A percentile compares a stretch with the other conserved stretches of the same genome.
Conservation (phyloP, 2,797 vertebrate species). For the Schizopygopsis pylzovi region DNA sequence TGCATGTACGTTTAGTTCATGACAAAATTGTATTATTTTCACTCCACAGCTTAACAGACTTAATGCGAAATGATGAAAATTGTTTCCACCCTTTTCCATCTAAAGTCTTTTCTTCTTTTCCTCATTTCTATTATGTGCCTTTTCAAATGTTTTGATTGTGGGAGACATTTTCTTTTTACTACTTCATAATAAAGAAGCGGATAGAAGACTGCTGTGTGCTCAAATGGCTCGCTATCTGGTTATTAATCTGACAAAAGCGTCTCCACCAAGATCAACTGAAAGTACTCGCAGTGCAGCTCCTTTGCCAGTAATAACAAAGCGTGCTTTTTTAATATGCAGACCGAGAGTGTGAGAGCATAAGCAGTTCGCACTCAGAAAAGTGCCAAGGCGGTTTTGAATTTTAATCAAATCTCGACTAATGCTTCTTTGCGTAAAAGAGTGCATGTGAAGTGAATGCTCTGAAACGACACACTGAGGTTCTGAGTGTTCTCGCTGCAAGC, state of each 20-base stretch:
- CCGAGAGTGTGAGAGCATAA: slow-evolving; percentile 29
- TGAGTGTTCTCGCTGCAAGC: slow-evolving; percentile 9
- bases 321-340: slow-evolving; percentile 41
- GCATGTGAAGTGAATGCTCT: slow-evolving; percentile 32
- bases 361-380: slow-evolving; percentile 43
- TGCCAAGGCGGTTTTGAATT: slow-evolving; percentile 44
- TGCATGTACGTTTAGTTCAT: slow-evolving; percentile 6
- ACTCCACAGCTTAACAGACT: slow-evolving; percentile 39
- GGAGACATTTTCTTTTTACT: slow-evolving; percentile 41
- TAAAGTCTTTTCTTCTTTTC: slow-evolving; percentile 33
- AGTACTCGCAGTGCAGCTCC: slow-evolving; percentile 31
- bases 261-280: slow-evolving; percentile 42
- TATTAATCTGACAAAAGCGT: slow-evolving; percentile 50
- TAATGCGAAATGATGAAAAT: slow-evolving; percentile 19
- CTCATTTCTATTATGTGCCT: slow-evolving; percentile 27
- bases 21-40: slow-evolving; percentile 9
- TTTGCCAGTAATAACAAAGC: slow-evolving; percentile 45
- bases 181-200: slow-evolving; percentile 28
- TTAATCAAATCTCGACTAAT: slow-evolving; percentile 45
- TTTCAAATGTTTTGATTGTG: slow-evolving; percentile 43
- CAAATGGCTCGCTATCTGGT: slow-evolving; percentile 46
- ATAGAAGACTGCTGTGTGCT: slow-evolving; percentile 37
- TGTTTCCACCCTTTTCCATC: slow-evolving; percentile 36
- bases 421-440: slow-evolving; percentile 19
- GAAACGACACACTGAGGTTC: slow-evolving; percentile 15